Evolutionary conservation across 2,113 vertebrate genomes (phyloP).

Genomic region (Nycticryphes semicollaris): DNA sequence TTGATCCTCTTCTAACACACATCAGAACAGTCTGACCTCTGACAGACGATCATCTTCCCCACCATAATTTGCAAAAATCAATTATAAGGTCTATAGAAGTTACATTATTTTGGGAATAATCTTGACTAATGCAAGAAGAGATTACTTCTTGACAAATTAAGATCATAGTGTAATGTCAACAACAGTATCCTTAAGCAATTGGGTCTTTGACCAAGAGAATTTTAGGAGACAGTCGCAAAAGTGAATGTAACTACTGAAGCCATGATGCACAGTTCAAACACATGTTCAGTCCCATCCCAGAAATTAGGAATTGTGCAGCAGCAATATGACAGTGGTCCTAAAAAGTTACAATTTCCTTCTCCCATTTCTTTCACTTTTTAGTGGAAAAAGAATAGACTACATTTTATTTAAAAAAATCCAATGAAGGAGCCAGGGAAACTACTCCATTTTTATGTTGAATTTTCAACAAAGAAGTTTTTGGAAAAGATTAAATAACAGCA

Average conservation of each 20-base stretch:
- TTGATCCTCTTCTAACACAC: neutral
- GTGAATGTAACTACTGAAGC: neutral
- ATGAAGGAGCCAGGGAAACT: neutral
- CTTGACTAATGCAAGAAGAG: neutral
- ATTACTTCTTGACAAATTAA: neutral
- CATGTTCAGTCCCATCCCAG: neutral
- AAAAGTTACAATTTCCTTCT: neutral
- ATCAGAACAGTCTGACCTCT: neutral
- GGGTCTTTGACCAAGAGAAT: neutral
- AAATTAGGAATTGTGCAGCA: neutral
- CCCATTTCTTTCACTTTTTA: neutral
- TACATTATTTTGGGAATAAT: neutral
- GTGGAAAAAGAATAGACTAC: neutral
- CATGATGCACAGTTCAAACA: neutral
- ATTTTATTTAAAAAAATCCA: neutral
- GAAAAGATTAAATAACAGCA: neutral
- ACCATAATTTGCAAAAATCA: neutral
- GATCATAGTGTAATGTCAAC: neutral
- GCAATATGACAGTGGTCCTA: neutral
- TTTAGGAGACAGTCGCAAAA: neutral
- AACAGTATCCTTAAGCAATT: neutral
- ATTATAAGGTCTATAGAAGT: neutral
- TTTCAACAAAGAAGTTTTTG: neutral
- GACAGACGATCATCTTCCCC: neutral
- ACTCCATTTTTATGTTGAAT: neutral